Percentiles rank a stretch among this genome's conserved stretches.
Conservation (phyloP, 2,113 vertebrate genomes). For the Globicephala melas region DNA sequence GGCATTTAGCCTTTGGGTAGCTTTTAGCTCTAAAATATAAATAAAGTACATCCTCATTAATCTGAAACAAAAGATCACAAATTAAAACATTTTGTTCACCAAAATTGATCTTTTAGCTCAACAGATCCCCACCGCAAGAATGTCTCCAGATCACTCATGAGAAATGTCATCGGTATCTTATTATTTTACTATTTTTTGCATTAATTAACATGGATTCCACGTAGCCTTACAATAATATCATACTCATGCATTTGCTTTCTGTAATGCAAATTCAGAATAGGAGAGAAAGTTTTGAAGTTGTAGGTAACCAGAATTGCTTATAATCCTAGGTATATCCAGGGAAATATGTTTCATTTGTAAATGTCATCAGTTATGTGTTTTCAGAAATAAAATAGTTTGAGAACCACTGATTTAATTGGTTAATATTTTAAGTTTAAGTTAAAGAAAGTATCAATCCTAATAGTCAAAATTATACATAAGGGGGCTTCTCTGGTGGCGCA, state of each 20-base stretch:
- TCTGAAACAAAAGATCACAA: constrained; percentile 39
- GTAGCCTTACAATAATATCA: not conserved
- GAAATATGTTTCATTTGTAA: not conserved
- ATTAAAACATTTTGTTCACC: constrained; percentile 8
- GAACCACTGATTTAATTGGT: not conserved
- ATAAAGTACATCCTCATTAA: constrained; percentile 57
- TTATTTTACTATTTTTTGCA: not conserved
- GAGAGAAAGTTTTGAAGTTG: not conserved
- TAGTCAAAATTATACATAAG: not conserved
- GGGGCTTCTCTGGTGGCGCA: no score
- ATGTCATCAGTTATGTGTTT: not conserved
- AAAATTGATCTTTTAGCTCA: not conserved
- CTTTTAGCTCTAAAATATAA: constrained; percentile 39
- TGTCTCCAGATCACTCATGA: not conserved
- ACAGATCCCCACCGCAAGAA: not conserved
- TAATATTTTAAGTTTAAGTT: not conserved
- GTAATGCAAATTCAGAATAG: not conserved
- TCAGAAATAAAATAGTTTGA: not conserved
- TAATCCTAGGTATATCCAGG: not conserved
- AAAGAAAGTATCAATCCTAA: not conserved
- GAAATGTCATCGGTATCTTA: not conserved
- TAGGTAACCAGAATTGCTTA: not conserved
- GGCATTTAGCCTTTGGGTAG: constrained; percentile 46
- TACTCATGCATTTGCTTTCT: not conserved
- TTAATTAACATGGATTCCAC: not conserved